Evolutionary conservation across 2,888 invertebrate species (phyloP).

Genomic region (Drosophila austrosaltans): DNA sequence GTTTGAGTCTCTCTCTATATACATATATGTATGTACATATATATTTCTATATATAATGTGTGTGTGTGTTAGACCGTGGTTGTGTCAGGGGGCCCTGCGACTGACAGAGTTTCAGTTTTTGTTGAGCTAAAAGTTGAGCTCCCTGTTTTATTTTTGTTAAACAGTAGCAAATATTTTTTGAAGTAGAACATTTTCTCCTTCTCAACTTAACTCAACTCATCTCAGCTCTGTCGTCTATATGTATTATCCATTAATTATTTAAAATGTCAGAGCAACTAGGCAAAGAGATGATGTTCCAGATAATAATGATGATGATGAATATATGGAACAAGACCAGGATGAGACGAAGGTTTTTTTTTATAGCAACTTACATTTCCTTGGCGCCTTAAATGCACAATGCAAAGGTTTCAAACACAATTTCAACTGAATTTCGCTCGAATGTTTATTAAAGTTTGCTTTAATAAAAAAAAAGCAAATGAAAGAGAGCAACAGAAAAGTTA

Average conservation of each 20-base stretch:
- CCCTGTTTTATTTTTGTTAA: constrained; percentile 65
- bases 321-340: constrained; percentile 43
- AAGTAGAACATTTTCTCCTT: constrained; percentile 24
- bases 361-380: not conserved
- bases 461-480: not conserved
- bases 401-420: not conserved
- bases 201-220: not conserved
- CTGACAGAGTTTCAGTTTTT: constrained; percentile 10
- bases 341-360: constrained; percentile 28
- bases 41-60: not conserved
- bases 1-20: not conserved
- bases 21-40: no score
- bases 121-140: constrained; percentile 43
- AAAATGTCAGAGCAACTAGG: constrained; percentile 78
- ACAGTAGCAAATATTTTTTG: constrained; percentile 57
- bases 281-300: constrained; percentile 49
- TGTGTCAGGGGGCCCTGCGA: constrained; percentile 27
- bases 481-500: no score
- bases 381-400: not conserved
- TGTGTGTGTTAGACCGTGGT: constrained; percentile 25
- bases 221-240: constrained; percentile 42
- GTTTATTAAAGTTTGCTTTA: no score
- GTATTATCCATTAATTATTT: constrained; percentile 77
- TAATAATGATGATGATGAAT: constrained; percentile 50
- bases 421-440: not conserved